phyloP scores from a whole-genome alignment of 2,113 vertebrate species.

The Ranitomeya variabilis region DNA sequence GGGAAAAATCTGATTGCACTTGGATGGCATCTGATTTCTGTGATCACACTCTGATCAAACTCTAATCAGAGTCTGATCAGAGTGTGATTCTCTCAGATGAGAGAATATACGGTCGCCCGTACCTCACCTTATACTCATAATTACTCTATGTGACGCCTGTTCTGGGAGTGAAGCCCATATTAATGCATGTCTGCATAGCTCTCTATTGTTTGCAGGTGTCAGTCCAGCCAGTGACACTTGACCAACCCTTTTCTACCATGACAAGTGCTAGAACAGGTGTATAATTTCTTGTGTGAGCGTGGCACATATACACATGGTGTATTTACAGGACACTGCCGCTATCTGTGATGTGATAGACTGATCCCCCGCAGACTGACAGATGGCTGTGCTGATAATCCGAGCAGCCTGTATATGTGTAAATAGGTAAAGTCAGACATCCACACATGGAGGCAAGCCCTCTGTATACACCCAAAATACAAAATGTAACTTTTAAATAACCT shows the following conservation, averaged over 20 bases:
- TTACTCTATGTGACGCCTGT: neutral
- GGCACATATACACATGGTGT: neutral
- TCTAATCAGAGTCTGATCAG: too few species aligned
- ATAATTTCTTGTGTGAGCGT: neutral
- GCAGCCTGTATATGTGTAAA: slow-evolving; percentile 20
- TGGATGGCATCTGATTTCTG: too few species aligned
- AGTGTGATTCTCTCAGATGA: too few species aligned
- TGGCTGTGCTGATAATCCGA: neutral
- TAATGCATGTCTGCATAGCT: neutral
- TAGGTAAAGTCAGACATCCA: slow-evolving; percentile 5
- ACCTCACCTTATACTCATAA: neutral
- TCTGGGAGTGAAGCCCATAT: neutral
- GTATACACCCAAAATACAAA: slow-evolving; percentile 57
- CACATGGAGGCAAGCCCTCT: slow-evolving; percentile 13
- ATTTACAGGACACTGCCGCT: neutral
- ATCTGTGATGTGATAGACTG: neutral
- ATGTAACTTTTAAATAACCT: slow-evolving; percentile 47
- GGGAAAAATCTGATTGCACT: too few species aligned
- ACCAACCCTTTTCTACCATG: neutral
- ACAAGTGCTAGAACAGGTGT: neutral
- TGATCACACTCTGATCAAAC: too few species aligned
- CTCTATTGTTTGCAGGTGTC: neutral
- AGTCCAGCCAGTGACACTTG: neutral
- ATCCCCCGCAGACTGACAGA: neutral
- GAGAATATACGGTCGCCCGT: too few species aligned